Conservation (phyloP, 2,888 invertebrate species). For the Sacculina carcini region DNA sequence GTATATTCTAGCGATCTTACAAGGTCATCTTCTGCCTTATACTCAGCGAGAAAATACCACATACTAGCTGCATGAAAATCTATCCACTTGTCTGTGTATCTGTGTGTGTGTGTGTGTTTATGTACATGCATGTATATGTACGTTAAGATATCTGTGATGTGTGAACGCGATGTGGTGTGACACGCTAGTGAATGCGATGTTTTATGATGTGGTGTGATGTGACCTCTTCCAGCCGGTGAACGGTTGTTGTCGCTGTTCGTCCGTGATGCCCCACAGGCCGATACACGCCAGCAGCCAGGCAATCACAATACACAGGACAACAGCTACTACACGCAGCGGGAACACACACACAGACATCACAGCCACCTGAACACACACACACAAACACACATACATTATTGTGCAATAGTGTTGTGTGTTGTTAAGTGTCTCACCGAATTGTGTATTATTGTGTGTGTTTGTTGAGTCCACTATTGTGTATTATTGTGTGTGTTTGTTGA, state of each 20-base stretch:
- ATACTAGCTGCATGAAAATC: neutral
- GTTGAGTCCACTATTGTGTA: no score
- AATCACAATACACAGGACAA: neutral
- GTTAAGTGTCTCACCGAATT: no score
- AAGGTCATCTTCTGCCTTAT: no score
- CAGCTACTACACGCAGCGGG: neutral
- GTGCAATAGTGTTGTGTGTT: no score
- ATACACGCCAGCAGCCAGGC: neutral
- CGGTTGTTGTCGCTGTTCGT: neutral
- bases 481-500: no score
- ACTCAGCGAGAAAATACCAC: no score
- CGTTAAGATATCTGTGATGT: neutral
- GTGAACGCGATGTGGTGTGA: neutral
- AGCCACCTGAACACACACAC: neutral
- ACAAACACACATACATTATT: no score
- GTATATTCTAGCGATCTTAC: no score
- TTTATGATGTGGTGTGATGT: neutral
- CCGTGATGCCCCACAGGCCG: neutral
- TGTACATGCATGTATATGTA: slow-evolving; percentile 1
- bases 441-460: no score
- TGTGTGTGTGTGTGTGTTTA: no score
- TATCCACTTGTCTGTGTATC: neutral
- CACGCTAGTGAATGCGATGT: no score
- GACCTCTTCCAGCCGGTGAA: neutral
- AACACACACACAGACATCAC: neutral